Evolutionary conservation across 2,888 invertebrate genomes (phyloP), one percentile per base, ranked within the genome.

Genomic region (Aproaerema taeniolella): DNA sequence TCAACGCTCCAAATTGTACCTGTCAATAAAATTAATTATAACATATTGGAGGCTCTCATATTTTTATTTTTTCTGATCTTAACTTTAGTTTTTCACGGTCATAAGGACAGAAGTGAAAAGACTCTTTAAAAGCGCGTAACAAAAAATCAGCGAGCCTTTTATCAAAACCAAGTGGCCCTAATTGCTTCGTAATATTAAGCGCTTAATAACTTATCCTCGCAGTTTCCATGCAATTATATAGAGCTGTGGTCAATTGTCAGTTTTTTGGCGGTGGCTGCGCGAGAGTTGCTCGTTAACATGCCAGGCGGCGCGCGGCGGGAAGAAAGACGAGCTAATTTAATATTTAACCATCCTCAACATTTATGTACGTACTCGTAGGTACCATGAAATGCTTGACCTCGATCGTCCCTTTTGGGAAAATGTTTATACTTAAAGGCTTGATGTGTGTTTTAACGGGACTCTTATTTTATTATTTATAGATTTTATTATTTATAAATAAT

Each of bases 221-320:
- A 56, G 54, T 67, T 68, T 72, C 67, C 62, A 53, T 58, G 69
- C 64, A 78, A 77, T 76, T 72, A n/a, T n/a, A n/a, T n/a, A 73
- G 67, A 64, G 62, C 58, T 52, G 47, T 59, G 61, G 50, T 53
- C 52, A 49, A 53, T 51, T 57, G 58, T 55, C 55, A 51, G 58
- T 53, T 63, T 70, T 72, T 78, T 76, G 55, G 46, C 43, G 43
- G 48, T 55, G 56, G 56, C 52, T 53, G 56, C 63, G 52, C 52
- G 62, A 64, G 58, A 61, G 55, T 45, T 46, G 65, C 80, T 83
- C 73, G 75, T 83, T 82, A 83, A 83, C 79, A 82, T 80, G 66
- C 74, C 79, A 48, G 53, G 54, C 64, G 58, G 59, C 55, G 43
- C 53, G 60, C 37, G 53, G 71, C 37, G 53, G 71, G 62, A 67